Percentiles rank a stretch among this genome's conserved stretches.
Evolutionary conservation across 2,113 vertebrate genomes (phyloP).

Genomic region (Tauraco erythrolophus): DNA sequence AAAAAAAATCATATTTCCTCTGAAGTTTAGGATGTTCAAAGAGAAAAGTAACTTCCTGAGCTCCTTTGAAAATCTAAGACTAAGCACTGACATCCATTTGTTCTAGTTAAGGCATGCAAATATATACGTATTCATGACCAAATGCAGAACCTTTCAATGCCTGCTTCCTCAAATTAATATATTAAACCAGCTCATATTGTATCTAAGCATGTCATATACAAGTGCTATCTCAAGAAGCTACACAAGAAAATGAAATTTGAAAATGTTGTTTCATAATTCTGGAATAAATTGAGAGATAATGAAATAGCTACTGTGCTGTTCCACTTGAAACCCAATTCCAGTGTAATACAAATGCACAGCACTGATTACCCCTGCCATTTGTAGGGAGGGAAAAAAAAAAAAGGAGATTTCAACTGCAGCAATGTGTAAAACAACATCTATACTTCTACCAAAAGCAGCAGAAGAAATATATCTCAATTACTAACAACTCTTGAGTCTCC

Average conservation of each 20-base stretch:
- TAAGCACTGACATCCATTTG: neutral
- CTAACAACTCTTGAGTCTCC: neutral
- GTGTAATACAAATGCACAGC: neutral
- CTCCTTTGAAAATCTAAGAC: neutral
- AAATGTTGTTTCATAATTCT: neutral
- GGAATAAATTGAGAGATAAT: slow-evolving; percentile 18
- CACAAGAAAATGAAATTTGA: slow-evolving; percentile 17
- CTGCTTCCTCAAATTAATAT: slow-evolving; percentile 36
- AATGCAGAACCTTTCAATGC: neutral
- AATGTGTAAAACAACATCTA: neutral
- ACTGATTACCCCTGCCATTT: neutral
- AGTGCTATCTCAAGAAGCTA: slow-evolving; percentile 12
- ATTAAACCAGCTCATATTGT: neutral
- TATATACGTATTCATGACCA: neutral
- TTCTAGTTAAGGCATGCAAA: slow-evolving; percentile 42
- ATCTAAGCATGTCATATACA: neutral
- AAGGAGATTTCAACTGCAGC: neutral
- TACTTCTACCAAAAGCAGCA: neutral
- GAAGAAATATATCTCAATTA: neutral
- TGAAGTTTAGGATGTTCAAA: slow-evolving; percentile 9
- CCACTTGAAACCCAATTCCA: slow-evolving; percentile 22
- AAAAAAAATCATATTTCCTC: neutral
- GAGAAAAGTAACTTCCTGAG: neutral
- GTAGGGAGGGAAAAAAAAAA: rapidly evolving
- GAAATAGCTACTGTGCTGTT: neutral